These are phyloP conservation scores for Orchesella flavescens DNA, from an alignment of 2,888 invertebrate species.

Conservation along the genomic window DNA sequence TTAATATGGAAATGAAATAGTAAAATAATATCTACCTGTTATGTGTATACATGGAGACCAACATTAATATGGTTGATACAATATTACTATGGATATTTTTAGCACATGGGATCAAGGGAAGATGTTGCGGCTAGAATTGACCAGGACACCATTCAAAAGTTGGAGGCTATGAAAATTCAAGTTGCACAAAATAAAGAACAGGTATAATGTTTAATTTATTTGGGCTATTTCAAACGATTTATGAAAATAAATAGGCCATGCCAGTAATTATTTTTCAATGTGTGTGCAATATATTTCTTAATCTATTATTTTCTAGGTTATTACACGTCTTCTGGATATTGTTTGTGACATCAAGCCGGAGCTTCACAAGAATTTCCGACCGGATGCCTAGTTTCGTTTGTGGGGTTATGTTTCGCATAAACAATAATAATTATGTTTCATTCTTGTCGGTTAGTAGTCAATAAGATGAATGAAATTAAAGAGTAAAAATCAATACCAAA, in stretches of 20 bases:
- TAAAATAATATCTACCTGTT: too few relatives aligned
- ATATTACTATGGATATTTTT: too few relatives aligned
- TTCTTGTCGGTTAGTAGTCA: conserved; percentile 51
- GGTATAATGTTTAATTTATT: too few relatives aligned
- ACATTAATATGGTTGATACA: too few relatives aligned
- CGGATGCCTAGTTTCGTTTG: conserved; percentile 55
- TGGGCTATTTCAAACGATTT: too few relatives aligned
- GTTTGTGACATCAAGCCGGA: conserved; percentile 95
- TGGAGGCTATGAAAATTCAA: conserved; percentile 89
- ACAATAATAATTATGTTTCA: conserved; percentile 23
- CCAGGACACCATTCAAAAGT: conserved; percentile 86
- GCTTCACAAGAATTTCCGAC: conserved; percentile 89
- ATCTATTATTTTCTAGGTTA: too few relatives aligned
- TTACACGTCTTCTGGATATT: conserved; percentile 85
- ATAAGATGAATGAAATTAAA: conserved; percentile 14
- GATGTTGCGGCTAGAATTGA: conserved; percentile 95
- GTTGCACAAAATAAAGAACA: conserved; percentile 85
- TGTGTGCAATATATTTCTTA: too few relatives aligned
- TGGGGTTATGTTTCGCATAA: conserved; percentile 5
- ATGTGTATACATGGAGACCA: too few relatives aligned
- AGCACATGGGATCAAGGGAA: conserved; percentile 89
- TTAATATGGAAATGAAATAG: too few relatives aligned
- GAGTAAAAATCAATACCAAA: conserved; percentile 15
- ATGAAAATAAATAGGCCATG: too few relatives aligned
- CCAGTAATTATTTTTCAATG: conserved; percentile 46